phyloP scores from a whole-genome alignment of 2,888 invertebrate genomes.

The Drosophila mettleri region DNA sequence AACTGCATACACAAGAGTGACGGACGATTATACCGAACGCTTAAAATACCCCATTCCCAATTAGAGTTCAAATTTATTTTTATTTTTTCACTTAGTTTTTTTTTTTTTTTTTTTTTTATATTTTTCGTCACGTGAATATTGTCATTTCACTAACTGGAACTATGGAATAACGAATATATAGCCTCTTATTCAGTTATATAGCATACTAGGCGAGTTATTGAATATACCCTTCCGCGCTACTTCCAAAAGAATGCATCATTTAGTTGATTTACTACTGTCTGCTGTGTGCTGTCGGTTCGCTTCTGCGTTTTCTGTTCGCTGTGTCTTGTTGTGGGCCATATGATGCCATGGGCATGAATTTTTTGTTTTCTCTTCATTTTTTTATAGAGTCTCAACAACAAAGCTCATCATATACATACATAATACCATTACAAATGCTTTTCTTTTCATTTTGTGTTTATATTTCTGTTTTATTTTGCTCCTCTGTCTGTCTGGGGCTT shows the following conservation, averaged over 20 bases:
- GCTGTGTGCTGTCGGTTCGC: slow-evolving; percentile 37
- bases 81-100: neutral
- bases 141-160: no score
- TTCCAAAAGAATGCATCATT: slow-evolving; percentile 60
- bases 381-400: slow-evolving; percentile 8
- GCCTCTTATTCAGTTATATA: neutral
- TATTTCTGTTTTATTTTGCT: slow-evolving; percentile 45
- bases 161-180: no score
- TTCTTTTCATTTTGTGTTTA: slow-evolving; percentile 71
- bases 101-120: neutral
- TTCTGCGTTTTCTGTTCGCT: slow-evolving; percentile 27
- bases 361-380: slow-evolving; percentile 22
- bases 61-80: neutral
- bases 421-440: slow-evolving; percentile 74
- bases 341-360: slow-evolving; percentile 58
- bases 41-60: slow-evolving; percentile 29
- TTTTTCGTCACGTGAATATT: neutral
- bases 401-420: slow-evolving; percentile 23
- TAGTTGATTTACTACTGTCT: slow-evolving; percentile 70
- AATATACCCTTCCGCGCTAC: slow-evolving; percentile 16
- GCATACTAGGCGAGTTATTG: slow-evolving; percentile 1
- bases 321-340: slow-evolving; percentile 33
- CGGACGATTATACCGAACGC: no score
- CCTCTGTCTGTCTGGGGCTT: slow-evolving; percentile 43
- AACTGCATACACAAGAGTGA: no score